A percentile compares a stretch with the other conserved stretches of the same genome.
Conservation (phyloP, 2,888 invertebrate genomes). For the Ernsta delagoae region DNA sequence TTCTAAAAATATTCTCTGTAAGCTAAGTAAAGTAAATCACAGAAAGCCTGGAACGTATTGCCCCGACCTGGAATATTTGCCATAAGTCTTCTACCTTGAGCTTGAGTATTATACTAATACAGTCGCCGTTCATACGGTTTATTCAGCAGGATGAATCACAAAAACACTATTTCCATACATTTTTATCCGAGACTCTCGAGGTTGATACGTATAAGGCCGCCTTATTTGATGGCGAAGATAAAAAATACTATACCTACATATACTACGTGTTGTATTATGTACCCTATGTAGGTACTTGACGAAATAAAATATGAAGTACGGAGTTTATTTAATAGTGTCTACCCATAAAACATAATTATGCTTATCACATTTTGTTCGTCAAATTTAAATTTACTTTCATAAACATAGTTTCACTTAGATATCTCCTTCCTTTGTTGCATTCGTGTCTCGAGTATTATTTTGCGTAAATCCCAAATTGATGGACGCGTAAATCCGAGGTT, state of each 20-base stretch:
- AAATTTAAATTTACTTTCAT: background rate
- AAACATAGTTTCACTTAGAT: background rate
- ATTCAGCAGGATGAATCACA: slow-evolving; percentile 22
- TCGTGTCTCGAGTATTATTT: background rate
- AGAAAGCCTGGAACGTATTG: slow-evolving; percentile 14
- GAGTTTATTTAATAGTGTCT: background rate
- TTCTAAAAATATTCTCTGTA: background rate
- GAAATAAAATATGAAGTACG: background rate
- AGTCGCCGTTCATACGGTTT: slow-evolving; percentile 8
- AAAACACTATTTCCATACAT: slow-evolving; percentile 22
- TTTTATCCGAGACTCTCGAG: slow-evolving; percentile 9
- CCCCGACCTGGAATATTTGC: slow-evolving; percentile 18
- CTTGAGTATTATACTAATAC: slow-evolving; percentile 17
- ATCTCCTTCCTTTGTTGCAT: background rate
- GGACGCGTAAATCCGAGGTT: background rate
- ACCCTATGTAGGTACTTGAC: no score
- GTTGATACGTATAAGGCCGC: background rate
- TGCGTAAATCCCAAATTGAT: background rate
- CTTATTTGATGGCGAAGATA: slow-evolving; percentile 41
- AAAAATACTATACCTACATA: background rate
- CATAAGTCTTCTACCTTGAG: slow-evolving; percentile 14
- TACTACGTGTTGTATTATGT: no score
- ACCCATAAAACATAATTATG: no score
- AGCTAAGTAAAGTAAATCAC: background rate
- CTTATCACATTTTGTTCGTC: background rate